phyloP scores from a whole-genome alignment of 2,113 vertebrate species.

The Sylvia atricapilla region DNA sequence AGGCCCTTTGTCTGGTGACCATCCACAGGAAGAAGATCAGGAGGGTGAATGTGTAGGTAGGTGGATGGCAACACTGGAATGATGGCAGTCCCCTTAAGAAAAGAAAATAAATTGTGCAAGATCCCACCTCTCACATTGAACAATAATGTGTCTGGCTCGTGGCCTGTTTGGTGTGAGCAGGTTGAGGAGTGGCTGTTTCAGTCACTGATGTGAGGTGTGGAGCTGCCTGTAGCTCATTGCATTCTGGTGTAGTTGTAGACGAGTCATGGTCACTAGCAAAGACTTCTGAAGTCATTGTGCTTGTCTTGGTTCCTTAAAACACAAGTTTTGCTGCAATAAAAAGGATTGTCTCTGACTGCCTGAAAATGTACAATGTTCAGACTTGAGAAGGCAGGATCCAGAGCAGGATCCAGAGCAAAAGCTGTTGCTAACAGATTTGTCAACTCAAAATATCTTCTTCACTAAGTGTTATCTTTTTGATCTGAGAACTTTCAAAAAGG shows the following conservation, averaged over 20 bases:
- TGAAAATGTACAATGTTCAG: fast-evolving
- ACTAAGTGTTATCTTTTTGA: neutral
- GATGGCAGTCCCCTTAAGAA: neutral
- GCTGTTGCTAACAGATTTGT: neutral
- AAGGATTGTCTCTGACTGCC: neutral
- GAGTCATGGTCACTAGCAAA: neutral
- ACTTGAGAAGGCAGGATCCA: neutral
- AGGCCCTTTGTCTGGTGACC: fast-evolving
- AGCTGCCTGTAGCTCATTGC: neutral
- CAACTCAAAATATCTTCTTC: neutral
- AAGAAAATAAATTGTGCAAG: neutral
- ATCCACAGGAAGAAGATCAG: neutral
- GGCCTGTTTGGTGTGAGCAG: neutral
- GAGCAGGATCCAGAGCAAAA: neutral
- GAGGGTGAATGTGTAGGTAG: neutral
- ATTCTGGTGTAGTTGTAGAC: neutral
- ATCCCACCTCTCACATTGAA: neutral
- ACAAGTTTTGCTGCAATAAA: neutral
- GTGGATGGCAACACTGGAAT: neutral
- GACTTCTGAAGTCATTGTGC: neutral
- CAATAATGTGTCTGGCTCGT: neutral
- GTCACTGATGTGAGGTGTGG: neutral
- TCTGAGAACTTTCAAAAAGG: neutral
- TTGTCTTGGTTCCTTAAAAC: neutral
- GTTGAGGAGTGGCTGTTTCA: neutral